Conservation (phyloP, 2,113 vertebrate species). For the Sardina pilchardus region DNA sequence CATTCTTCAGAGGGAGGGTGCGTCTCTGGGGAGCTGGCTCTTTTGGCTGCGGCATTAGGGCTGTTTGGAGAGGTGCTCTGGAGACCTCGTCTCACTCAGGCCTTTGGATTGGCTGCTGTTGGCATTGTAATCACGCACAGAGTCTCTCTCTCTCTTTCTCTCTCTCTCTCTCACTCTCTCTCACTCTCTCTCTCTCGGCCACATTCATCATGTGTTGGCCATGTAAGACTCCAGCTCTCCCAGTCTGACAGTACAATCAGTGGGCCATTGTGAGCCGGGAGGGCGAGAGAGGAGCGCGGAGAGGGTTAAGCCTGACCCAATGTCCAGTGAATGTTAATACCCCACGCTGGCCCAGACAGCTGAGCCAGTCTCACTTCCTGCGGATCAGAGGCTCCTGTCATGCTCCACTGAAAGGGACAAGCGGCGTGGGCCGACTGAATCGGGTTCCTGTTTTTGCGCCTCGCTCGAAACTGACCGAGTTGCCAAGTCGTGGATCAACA, state of each 20-base stretch:
- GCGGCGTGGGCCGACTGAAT: slow-evolving; percentile 50
- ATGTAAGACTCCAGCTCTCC: neutral
- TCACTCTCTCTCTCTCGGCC: neutral
- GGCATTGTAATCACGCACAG: neutral
- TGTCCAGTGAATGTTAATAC: slow-evolving; percentile 62
- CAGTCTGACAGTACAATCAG: neutral
- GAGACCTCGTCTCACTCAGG: neutral
- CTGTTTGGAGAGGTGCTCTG: neutral
- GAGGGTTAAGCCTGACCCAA: slow-evolving; percentile 50
- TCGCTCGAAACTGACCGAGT: slow-evolving; percentile 49
- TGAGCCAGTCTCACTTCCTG: slow-evolving; percentile 46
- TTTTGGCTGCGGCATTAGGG: neutral
- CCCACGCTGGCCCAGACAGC: slow-evolving; percentile 53
- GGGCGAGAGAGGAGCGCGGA: neutral
- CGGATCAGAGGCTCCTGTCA: slow-evolving; percentile 58
- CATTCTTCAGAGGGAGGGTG: slow-evolving; percentile 39
- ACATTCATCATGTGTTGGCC: neutral
- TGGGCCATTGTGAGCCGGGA: neutral
- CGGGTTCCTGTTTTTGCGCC: slow-evolving; percentile 64
- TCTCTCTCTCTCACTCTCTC: too few species aligned
- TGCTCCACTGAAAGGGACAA: slow-evolving; percentile 55
- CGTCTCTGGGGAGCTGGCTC: neutral
- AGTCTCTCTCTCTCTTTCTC: neutral
- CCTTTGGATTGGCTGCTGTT: neutral
- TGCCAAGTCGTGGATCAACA: slow-evolving; percentile 50